These are phyloP conservation scores for Cotesia vestalis DNA, from an alignment of 1,140 invertebrate genomes.

Conservation along the genomic window DNA sequence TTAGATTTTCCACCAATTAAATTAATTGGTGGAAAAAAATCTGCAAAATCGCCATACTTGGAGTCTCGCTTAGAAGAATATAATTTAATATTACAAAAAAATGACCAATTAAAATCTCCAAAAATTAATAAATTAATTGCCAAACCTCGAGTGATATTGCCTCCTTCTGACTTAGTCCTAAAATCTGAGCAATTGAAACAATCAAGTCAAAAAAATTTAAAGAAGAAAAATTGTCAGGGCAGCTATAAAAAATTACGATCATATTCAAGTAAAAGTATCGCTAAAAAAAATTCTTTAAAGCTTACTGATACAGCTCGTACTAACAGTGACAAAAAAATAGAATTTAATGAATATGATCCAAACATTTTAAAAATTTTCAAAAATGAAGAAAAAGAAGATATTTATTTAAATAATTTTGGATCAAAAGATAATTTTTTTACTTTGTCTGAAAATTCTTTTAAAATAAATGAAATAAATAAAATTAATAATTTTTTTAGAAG, in stretches of 20 bases:
- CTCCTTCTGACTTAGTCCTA: slow-evolving; percentile 4
- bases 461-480: slow-evolving; percentile 38
- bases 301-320: too few relatives aligned
- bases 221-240: neutral
- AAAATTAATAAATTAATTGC: slow-evolving; percentile 35
- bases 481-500: slow-evolving; percentile 47
- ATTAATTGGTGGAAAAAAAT: neutral
- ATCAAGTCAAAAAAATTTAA: neutral
- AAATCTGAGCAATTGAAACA: neutral
- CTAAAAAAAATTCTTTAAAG: too few relatives aligned
- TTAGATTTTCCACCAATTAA: slow-evolving; percentile 22
- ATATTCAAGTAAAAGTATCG: too few relatives aligned
- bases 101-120: slow-evolving; percentile 42
- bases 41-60: slow-evolving; percentile 44
- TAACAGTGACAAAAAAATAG: neutral
- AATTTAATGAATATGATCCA: neutral
- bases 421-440: too few relatives aligned
- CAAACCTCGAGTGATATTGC: slow-evolving; percentile 47
- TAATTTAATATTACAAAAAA: slow-evolving; percentile 49
- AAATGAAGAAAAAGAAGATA: neutral
- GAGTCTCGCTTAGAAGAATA: slow-evolving; percentile 44
- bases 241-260: too few relatives aligned
- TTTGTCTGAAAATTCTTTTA: too few relatives aligned
- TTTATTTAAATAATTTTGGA: neutral
- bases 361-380: neutral